phyloP scores from a whole-genome alignment of 2,797 vertebrate species.

The Sylvia borin region DNA sequence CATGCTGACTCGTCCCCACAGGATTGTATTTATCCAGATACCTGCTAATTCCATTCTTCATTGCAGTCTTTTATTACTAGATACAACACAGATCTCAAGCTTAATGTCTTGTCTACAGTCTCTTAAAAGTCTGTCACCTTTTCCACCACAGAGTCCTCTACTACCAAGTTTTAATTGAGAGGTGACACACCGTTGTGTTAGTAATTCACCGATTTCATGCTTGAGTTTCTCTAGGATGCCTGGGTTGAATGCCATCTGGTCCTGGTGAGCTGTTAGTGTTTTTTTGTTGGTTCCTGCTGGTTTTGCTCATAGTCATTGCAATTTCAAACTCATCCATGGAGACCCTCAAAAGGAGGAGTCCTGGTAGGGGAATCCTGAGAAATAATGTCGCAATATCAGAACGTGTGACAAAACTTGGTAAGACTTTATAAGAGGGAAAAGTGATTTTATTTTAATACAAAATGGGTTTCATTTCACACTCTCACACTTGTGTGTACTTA shows the following conservation, averaged over 20 bases:
- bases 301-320: neutral
- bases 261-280: neutral
- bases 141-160: neutral
- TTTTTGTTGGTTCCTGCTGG: neutral
- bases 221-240: neutral
- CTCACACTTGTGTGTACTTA: neutral
- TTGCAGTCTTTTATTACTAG: neutral
- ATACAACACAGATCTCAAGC: neutral
- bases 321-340: neutral
- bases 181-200: neutral
- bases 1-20: neutral
- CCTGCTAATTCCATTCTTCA: neutral
- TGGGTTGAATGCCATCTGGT: neutral
- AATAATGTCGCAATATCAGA: neutral
- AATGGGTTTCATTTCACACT: neutral
- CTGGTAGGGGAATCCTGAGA: neutral
- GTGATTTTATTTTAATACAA: neutral
- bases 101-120: neutral
- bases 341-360: neutral
- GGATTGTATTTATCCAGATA: neutral
- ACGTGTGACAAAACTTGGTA: neutral
- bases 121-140: neutral
- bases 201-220: constrained; percentile 11
- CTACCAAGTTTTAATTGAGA: constrained; percentile 28
- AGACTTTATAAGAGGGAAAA: neutral